Conservation (phyloP, 2,888 invertebrate genomes). For the Apomyelois bistriatella region DNA sequence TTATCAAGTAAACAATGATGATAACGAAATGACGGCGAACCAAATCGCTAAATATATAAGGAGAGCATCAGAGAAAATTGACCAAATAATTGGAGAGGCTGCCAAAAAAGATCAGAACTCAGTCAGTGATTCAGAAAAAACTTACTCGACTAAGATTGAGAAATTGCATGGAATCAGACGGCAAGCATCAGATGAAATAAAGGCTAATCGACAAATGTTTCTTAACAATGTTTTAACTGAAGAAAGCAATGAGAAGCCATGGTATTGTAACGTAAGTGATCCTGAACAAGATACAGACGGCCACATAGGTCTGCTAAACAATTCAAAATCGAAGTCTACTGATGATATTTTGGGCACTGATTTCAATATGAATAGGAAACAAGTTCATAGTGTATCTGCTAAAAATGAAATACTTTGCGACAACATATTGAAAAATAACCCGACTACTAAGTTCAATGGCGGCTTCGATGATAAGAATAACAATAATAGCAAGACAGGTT, state of each 20-base stretch:
- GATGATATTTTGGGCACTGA: constrained; percentile 55
- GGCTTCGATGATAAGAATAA: constrained; percentile 60
- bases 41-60: constrained; percentile 79
- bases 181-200: constrained; percentile 69
- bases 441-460: constrained; percentile 49
- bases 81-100: constrained; percentile 72
- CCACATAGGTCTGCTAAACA: constrained; percentile 49
- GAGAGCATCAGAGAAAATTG: constrained; percentile 78
- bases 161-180: constrained; percentile 79
- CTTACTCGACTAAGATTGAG: constrained; percentile 79
- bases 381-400: constrained; percentile 59
- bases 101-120: constrained; percentile 54
- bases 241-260: constrained; percentile 67
- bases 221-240: constrained; percentile 66
- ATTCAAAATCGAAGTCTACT: constrained; percentile 57
- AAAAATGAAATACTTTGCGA: constrained; percentile 70
- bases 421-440: constrained; percentile 49
- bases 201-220: constrained; percentile 67
- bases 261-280: constrained; percentile 76
- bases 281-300: constrained; percentile 70
- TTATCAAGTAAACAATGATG: constrained; percentile 77
- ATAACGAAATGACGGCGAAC: constrained; percentile 76
- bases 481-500: constrained; percentile 46
- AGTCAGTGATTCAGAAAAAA: constrained; percentile 64
- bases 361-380: constrained; percentile 47